phyloP scores from a whole-genome alignment of 2,888 invertebrate species.

The Chelonus formosanus region DNA sequence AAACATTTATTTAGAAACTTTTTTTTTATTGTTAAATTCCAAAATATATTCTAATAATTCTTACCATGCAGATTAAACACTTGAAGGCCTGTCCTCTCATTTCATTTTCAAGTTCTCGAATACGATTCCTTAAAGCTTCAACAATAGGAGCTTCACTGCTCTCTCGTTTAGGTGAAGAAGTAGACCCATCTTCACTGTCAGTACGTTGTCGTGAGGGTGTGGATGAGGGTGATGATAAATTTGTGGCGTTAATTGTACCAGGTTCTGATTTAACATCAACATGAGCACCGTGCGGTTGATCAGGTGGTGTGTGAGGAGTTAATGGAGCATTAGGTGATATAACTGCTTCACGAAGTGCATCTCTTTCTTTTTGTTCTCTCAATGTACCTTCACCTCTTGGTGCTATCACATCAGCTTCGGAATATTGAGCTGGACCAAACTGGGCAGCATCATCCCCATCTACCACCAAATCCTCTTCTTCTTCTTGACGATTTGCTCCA shows the following conservation, averaged over 20 bases:
- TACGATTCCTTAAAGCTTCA: constrained; percentile 79
- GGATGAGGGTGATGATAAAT: constrained; percentile 42
- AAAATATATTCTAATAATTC: constrained; percentile 42
- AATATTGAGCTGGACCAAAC: constrained; percentile 88
- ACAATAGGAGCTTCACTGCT: constrained; percentile 66
- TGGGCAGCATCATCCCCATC: constrained; percentile 87
- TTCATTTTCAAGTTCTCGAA: constrained; percentile 77
- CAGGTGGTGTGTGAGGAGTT: constrained; percentile 54
- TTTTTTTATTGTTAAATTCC: no score
- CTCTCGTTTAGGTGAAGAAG: constrained; percentile 51
- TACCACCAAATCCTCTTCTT: constrained; percentile 80
- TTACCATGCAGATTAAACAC: constrained; percentile 86
- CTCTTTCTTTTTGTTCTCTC: constrained; percentile 68
- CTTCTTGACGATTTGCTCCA: constrained; percentile 70
- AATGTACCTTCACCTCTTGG: constrained; percentile 65
- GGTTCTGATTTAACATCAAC: constrained; percentile 62
- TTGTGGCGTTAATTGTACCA: constrained; percentile 45
- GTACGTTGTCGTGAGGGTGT: constrained; percentile 51
- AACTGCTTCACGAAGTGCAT: constrained; percentile 69
- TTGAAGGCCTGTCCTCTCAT: constrained; percentile 74
- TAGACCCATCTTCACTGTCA: constrained; percentile 50
- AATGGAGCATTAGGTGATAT: constrained; percentile 61
- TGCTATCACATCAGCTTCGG: constrained; percentile 75
- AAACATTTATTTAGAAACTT: no score
- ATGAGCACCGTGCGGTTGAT: constrained; percentile 53